phyloP scores from a whole-genome alignment of 1,140 invertebrate genomes.

The Leguminivora glycinivorella region DNA sequence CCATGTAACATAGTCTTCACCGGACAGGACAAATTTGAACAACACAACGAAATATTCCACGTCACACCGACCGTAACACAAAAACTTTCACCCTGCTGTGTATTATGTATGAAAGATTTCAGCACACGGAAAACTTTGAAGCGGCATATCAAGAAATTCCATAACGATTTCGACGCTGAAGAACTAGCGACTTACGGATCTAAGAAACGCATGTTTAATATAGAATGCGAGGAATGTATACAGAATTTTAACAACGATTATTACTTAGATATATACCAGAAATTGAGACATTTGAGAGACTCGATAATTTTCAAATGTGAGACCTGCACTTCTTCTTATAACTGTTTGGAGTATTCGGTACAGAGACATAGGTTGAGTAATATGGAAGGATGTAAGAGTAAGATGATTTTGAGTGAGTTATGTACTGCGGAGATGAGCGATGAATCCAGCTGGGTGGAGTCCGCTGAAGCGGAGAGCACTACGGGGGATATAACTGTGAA shows the following conservation, averaged over 20 bases:
- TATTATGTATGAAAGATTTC: conserved; percentile 66
- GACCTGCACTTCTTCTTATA: conserved; percentile 47
- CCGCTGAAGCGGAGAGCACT: conserved; percentile 40
- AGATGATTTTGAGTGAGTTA: conserved; percentile 59
- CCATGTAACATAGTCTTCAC: conserved; percentile 60
- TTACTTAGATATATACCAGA: conserved; percentile 43
- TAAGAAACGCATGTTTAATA: conserved; percentile 38
- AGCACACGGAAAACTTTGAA: conserved; percentile 62
- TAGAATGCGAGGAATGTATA: conserved; percentile 59
- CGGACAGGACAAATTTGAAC: conserved; percentile 55
- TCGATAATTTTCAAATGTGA: conserved; percentile 57
- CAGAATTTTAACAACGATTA: conserved; percentile 53
- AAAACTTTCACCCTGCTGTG: conserved; percentile 50
- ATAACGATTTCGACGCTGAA: conserved; percentile 54
- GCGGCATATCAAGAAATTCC: conserved; percentile 64
- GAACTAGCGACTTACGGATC: conserved; percentile 55
- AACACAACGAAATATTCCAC: conserved; percentile 48
- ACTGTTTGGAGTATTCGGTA: conserved; percentile 53
- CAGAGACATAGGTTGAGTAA: conserved; percentile 51
- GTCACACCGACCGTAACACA: conserved; percentile 35
- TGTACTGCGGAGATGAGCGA: conserved; percentile 64
- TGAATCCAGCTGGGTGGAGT: conserved; percentile 33
- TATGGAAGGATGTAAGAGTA: conserved; percentile 41
- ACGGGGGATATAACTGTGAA: conserved; percentile 37
- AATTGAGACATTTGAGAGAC: conserved; percentile 46